Conservation (phyloP, 2,888 invertebrate species). For the Abrostola triplasia region DNA sequence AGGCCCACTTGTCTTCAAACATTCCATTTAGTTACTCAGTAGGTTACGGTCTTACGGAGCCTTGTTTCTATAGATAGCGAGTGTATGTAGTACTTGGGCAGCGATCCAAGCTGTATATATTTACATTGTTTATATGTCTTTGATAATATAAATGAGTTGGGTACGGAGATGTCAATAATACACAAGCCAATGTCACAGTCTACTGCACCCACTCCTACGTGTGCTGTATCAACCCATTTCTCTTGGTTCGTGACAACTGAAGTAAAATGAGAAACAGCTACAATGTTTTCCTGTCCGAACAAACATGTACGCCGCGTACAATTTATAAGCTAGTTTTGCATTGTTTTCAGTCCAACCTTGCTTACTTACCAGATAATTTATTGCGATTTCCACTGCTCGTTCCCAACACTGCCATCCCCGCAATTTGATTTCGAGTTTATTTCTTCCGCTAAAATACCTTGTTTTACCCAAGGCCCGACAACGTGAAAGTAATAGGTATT, state of each 20-base stretch:
- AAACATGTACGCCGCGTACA: background rate
- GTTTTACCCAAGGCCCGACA: constrained; percentile 5
- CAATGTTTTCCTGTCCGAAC: constrained; percentile 11
- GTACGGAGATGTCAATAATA: background rate
- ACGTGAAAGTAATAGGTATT: too few species aligned
- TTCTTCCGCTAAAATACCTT: constrained; percentile 16
- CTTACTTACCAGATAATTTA: constrained; percentile 28
- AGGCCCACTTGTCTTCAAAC: constrained; percentile 6
- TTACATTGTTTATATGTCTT: background rate
- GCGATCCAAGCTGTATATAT: background rate
- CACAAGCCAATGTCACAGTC: constrained; percentile 2
- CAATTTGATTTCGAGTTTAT: constrained; percentile 30
- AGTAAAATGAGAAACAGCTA: constrained; percentile 9
- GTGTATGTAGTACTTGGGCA: background rate
- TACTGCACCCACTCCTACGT: background rate
- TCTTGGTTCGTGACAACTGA: background rate
- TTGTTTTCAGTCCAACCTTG: constrained; percentile 11
- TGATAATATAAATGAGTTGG: background rate
- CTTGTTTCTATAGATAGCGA: background rate
- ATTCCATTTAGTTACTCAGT: background rate
- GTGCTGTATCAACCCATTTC: constrained; percentile 4
- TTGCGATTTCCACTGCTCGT: constrained; percentile 15
- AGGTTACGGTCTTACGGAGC: background rate
- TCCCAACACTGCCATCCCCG: constrained; percentile 8
- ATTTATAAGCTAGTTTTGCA: constrained; percentile 21